These are phyloP conservation scores for Nephrocerus scutellatus DNA, from an alignment of 2,888 invertebrate species.

Conservation along the genomic window DNA sequence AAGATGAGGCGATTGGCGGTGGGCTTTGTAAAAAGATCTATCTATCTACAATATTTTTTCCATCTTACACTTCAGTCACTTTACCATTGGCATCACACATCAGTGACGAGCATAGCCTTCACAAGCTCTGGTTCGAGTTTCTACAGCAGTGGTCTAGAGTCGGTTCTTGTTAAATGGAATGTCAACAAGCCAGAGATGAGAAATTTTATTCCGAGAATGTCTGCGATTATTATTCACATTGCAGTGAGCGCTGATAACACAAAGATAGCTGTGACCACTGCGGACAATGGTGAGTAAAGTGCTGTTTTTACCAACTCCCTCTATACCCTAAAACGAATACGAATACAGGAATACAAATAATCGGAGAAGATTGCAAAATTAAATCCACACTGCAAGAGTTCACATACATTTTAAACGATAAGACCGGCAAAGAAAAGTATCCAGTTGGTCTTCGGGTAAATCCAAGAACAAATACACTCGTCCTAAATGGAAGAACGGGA, in stretches of 20 bases:
- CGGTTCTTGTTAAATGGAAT: slow-evolving; percentile 71
- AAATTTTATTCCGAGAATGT: slow-evolving; percentile 62
- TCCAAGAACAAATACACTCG: slow-evolving; percentile 57
- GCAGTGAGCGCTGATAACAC: slow-evolving; percentile 56
- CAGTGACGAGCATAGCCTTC: slow-evolving; percentile 61
- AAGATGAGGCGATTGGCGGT: slow-evolving; percentile 17
- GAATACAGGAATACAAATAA: slow-evolving; percentile 50
- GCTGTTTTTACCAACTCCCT: neutral
- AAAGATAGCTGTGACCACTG: slow-evolving; percentile 58
- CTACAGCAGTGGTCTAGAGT: slow-evolving; percentile 71
- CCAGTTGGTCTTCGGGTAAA: slow-evolving; percentile 51
- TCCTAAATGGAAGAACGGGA: slow-evolving; percentile 66
- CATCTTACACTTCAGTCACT: slow-evolving; percentile 44
- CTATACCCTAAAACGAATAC: slow-evolving; percentile 1
- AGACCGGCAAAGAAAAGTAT: slow-evolving; percentile 48
- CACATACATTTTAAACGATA: slow-evolving; percentile 52
- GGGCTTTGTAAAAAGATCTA: slow-evolving; percentile 19
- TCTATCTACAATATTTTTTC: slow-evolving; percentile 18
- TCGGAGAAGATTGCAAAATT: slow-evolving; percentile 51
- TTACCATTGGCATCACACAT: slow-evolving; percentile 72
- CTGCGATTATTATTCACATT: slow-evolving; percentile 60
- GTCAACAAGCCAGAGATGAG: slow-evolving; percentile 48
- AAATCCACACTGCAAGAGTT: slow-evolving; percentile 61
- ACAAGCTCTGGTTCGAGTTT: slow-evolving; percentile 59
- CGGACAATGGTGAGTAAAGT: slow-evolving; percentile 57